Evolutionary conservation across 2,888 invertebrate genomes (phyloP), one percentile per base, ranked within the genome.

Genomic region (Apocheima hispidaria): DNA sequence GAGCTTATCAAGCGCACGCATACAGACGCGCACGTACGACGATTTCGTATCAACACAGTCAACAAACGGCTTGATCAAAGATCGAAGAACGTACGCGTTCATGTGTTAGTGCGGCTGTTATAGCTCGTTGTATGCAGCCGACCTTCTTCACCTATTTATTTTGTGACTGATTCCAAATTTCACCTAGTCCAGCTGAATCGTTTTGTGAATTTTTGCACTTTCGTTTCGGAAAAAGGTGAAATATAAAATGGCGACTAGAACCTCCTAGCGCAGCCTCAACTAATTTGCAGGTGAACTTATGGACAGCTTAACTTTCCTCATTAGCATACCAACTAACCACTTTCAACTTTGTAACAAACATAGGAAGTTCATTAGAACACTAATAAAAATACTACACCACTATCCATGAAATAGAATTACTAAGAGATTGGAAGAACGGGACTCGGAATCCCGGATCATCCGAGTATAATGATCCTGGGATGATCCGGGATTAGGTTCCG

Each of bases 381-480:
- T 36, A 56, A 57, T 62, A 62, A 56, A 62, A 53, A 48, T 56
- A 48, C 52, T 52, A 38, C 56, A 48, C 35, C 35, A 48, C 16
- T 52, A 59, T 28, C 56, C 60, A 48, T 44, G 60, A 53, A 64
- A 60, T 44, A 50, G 50, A 64, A 60, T 60, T 64, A 53, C 48
- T 30, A 16, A 55, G 10, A 51, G 60, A 63, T 63, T 60, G 53
- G 46, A 36, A 41, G 52, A 44, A 28, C 28, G 44, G 44, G 86
- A 81, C 84, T 74, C 83, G 79, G 79, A 81, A 81, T 83, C 82
- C 86, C 69, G 79, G 77, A 78, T 76, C 75, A 74, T 49, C 21
- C 57, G 49, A 14, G 53, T 49, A 60, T 60, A 10, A 41, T 21
- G 9, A 41, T 41, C 41, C 41, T 20, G 41, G 16, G 9, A 26